Base-by-base conservation (phyloP, 92 coral and sea anemone genomes). In the Muricea muricata region DNA sequence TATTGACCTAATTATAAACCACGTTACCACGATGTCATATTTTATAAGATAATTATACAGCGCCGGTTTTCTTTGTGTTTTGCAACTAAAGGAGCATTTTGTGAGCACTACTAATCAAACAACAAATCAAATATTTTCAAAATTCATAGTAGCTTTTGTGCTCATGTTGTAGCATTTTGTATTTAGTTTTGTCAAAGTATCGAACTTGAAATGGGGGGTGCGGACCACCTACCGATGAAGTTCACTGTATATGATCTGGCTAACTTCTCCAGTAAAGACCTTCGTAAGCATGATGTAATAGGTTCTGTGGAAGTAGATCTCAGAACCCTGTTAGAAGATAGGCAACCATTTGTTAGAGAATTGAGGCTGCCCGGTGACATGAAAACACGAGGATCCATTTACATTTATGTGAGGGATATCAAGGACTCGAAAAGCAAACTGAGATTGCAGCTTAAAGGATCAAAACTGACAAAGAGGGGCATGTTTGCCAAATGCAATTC, bases 191-290 rank as follows among this genome's bases (percentile, higher is more conserved):
- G 91, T 4, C 97, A 97, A 84, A 92, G 94, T 29, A 92, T 97
- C 54, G 85, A 89, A 42, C 84, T 97, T 56, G 99, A 97, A 42
- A 90, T 93, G 42, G 91, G 89, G 74, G 61, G 89, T 10, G 70
- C 92, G 0, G 86, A 88, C 34, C 75, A 87, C 56, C 94, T 97
- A 18, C 76, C 91, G 6, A 86, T 96, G 32, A 87, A 95, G 25
- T 94, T 96, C 86, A 94, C 99, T 9, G 90, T 96, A 66, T 96
- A 94, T 87, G 98, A 96, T 74, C 82, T 96, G 86, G 98, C 97
- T 30, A 96, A 96, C 91, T 96, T 93, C 85, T 93, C 99, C 14
- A 93, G 94, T 47, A 95, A 93, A 57, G 99, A 96, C 78, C 93
- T 96, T 33, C 96, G 97, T 35, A 96, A 96, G 66, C 99, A 96